A percentile compares a stretch with the other conserved stretches of the same genome.
Evolutionary conservation across 2,888 invertebrate species (phyloP).

Genomic region (Epsilonema sp.): DNA sequence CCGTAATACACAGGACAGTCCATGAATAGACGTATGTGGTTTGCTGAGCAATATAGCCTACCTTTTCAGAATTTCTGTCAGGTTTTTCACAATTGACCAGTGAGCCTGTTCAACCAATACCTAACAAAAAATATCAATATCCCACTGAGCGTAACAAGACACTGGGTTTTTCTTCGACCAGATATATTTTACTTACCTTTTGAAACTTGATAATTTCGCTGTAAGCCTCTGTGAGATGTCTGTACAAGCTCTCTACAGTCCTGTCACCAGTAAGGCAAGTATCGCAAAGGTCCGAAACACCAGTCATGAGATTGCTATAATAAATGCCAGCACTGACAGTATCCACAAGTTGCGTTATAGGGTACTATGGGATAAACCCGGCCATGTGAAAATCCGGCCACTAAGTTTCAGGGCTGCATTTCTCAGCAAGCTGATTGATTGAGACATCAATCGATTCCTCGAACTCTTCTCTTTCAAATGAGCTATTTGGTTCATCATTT

Average conservation of each 20-base stretch:
- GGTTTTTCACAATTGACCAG: conserved; percentile 67
- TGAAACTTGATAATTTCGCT: conserved; percentile 86
- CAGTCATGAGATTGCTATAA: conserved; percentile 45
- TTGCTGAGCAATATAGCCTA: conserved; percentile 37
- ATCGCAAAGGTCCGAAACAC: conserved; percentile 61
- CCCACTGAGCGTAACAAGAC: background rate
- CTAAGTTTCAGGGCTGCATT: too few relatives aligned
- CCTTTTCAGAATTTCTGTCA: conserved; percentile 70
- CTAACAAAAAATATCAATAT: conserved; percentile 19
- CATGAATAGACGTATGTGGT: background rate
- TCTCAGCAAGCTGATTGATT: too few relatives aligned
- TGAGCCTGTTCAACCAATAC: conserved; percentile 76
- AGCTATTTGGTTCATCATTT: too few relatives aligned
- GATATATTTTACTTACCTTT: conserved; percentile 33
- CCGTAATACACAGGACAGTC: background rate
- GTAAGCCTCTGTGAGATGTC: conserved; percentile 54
- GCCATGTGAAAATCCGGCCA: too few relatives aligned
- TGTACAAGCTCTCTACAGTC: conserved; percentile 50
- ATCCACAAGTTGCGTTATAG: too few relatives aligned
- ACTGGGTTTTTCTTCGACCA: background rate
- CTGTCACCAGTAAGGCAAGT: conserved; percentile 66
- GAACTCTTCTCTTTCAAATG: too few relatives aligned
- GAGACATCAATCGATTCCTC: too few relatives aligned
- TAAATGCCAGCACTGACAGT: conserved; percentile 32
- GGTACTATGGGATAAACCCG: too few relatives aligned